Conservation (phyloP, 2,797 vertebrate species). For the Menidia menidia region DNA sequence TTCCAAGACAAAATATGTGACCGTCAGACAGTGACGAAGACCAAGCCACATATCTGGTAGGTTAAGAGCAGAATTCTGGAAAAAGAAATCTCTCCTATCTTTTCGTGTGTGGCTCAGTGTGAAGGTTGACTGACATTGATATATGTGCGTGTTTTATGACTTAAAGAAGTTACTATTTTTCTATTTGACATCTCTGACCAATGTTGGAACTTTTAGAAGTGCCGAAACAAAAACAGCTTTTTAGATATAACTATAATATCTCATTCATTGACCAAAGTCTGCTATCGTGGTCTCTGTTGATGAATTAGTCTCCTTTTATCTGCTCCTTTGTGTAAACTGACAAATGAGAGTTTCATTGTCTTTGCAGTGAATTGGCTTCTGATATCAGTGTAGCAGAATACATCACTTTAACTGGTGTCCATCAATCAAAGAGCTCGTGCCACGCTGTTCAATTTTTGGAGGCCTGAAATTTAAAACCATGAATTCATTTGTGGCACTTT, state of each 20-base stretch:
- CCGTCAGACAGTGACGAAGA: conserved; percentile 9
- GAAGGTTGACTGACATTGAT: conserved; percentile 10
- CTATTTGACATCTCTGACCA: conserved; percentile 11
- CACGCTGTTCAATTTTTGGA: conserved; percentile 71
- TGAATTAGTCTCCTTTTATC: conserved; percentile 15
- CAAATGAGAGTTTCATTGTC: conserved; percentile 7
- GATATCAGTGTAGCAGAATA: conserved; percentile 44
- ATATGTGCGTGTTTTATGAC: conserved; percentile 32
- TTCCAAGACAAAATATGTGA: conserved; percentile 3
- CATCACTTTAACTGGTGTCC: conserved; percentile 41
- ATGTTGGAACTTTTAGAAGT: background rate
- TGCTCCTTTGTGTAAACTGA: conserved; percentile 16
- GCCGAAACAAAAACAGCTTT: background rate
- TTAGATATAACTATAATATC: conserved; percentile 3
- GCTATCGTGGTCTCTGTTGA: background rate
- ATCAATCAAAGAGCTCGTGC: conserved; percentile 61
- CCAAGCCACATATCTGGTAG: conserved; percentile 25
- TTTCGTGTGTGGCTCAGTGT: conserved; percentile 15
- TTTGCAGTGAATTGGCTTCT: conserved; percentile 30
- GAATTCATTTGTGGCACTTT: conserved; percentile 77
- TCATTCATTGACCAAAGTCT: conserved; percentile 15
- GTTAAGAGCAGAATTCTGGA: background rate
- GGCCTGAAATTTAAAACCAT: conserved; percentile 73
- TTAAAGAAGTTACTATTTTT: conserved; percentile 5
- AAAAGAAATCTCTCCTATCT: conserved; percentile 4